Conservation (phyloP, 1,140 invertebrate species). For the Eueides isabella region DNA sequence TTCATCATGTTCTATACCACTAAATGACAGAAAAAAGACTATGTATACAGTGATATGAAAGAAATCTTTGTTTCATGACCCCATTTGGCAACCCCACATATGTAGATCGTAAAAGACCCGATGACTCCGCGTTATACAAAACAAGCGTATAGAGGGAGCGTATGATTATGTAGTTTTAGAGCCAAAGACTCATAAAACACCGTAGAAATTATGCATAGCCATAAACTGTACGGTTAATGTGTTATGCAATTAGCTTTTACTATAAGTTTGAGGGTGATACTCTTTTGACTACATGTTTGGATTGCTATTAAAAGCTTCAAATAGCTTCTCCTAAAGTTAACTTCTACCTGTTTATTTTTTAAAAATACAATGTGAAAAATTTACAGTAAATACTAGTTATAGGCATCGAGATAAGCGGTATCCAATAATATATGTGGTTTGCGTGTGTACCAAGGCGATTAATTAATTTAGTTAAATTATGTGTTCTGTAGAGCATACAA, state of each 20-base stretch:
- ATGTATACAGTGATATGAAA: slow-evolving; percentile 4
- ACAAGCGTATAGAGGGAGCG: slow-evolving; percentile 30
- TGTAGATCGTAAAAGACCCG: slow-evolving; percentile 45
- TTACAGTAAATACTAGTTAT: no score
- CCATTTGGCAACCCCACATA: slow-evolving; percentile 58
- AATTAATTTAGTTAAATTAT: not conserved
- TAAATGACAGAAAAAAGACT: not conserved
- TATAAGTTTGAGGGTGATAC: not conserved
- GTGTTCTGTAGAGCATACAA: not conserved
- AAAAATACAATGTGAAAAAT: no score
- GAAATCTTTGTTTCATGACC: slow-evolving; percentile 66
- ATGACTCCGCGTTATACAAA: slow-evolving; percentile 40
- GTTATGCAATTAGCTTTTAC: not conserved
- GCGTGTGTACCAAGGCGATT: not conserved
- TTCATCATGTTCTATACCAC: not conserved
- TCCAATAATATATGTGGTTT: no score
- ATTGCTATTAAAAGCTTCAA: not conserved
- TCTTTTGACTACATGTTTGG: not conserved
- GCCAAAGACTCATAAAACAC: not conserved
- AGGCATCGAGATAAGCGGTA: no score
- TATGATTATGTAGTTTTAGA: slow-evolving; percentile 15
- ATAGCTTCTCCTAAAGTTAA: no score
- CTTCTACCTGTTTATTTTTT: no score
- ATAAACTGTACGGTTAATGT: not conserved
- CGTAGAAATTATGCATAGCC: not conserved